Evolutionary conservation across 2,888 invertebrate genomes (phyloP), one percentile per base, ranked within the genome.

Genomic region (Caenorhabditis sp.): DNA sequence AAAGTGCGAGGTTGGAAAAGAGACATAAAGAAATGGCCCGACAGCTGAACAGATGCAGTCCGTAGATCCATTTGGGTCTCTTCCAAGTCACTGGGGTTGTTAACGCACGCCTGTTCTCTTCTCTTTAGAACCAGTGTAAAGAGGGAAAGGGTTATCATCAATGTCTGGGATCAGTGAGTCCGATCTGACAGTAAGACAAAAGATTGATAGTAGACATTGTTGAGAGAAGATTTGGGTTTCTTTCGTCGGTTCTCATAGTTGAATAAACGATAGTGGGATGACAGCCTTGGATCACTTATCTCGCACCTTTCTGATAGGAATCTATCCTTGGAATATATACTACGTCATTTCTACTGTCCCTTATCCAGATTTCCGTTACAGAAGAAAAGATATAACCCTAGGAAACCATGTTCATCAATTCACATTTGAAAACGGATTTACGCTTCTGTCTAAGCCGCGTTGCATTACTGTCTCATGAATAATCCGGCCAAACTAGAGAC

Each of bases 401-500:
- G 38, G 38, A 38, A 38, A 38, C 38, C 12, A 10, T 12, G 6
- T 12, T 38, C 38, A 10, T 12, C 12, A 38, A 38, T 10, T 38
- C 6, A 10, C 12, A 38, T 38, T 38, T 38, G 31, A 6, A 31
- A 31, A 31, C 7, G n/a, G n/a, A n/a, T n/a, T n/a, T n/a, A n/a
- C 31, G 4, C 31, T 31, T 51, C 19, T 51, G 8, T 19, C 51
- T 41, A 41, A 12, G 41, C 2, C 41, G 14, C 2, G 8, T 14
- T 41, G 41, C 12, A 41, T 41, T 41, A 61, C 63, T 73, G 61
- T 74, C 72, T 72, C 72, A 72, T 72, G 59, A 72, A 72, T 72
- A 49, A 63, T 73, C 72, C 24, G 41, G 38, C 31, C 63, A 74
- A 74, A 74, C 63, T 74, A 74, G 63, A 74, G 19, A 74, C 54